These are phyloP conservation scores for Pseudomyrmex pallidus DNA, from an alignment of 1,140 invertebrate species.

Conservation along the genomic window DNA sequence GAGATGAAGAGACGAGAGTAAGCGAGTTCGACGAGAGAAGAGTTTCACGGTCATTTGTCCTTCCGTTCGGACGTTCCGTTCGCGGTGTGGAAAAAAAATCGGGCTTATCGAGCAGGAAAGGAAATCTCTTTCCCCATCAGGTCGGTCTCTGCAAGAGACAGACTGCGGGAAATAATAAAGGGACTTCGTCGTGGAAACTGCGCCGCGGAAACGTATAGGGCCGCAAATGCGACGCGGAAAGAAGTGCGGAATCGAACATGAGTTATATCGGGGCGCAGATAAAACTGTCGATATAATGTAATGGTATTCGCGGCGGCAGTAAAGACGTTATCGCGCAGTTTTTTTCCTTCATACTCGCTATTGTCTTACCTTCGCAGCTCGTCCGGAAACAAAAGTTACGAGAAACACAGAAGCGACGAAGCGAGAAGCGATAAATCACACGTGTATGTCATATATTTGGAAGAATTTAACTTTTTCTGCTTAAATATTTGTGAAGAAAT, in stretches of 20 bases:
- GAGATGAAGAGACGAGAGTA: conserved; percentile 36
- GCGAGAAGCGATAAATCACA: not conserved
- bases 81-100: conserved; percentile 17
- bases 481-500: too few relatives aligned
- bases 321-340: not conserved
- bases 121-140: conserved; percentile 2
- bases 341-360: not conserved
- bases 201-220: not conserved
- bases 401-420: not conserved
- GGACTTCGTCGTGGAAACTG: not conserved
- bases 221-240: conserved; percentile 16
- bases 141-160: conserved; percentile 30
- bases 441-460: too few relatives aligned
- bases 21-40: not conserved
- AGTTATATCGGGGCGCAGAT: not conserved
- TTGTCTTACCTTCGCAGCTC: not conserved
- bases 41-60: conserved; percentile 27
- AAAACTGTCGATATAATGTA: conserved; percentile 1
- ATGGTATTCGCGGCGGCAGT: not conserved
- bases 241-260: not conserved
- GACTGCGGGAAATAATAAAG: conserved; percentile 51
- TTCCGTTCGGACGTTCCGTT: not conserved
- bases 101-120: conserved; percentile 31
- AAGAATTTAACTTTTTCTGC: too few relatives aligned
- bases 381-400: not conserved